Conservation (phyloP, 2,888 invertebrate species). For the Harpalus rubripes region DNA sequence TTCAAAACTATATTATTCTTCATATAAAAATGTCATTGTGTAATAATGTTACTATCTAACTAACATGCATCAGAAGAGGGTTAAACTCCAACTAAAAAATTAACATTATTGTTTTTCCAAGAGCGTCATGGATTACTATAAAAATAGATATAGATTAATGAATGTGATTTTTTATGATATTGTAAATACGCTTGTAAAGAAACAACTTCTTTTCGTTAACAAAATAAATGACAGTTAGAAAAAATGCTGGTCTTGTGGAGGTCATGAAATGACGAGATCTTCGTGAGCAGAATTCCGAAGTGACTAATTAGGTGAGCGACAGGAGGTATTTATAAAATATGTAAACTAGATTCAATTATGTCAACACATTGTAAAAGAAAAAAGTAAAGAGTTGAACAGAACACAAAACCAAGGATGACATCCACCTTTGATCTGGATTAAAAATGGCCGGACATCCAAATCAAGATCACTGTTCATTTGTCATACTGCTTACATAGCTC, state of each 20-base stretch:
- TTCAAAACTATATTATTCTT: no score
- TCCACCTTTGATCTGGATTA: slow-evolving; percentile 38
- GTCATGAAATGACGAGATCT: slow-evolving; percentile 56
- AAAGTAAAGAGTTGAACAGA: slow-evolving; percentile 13
- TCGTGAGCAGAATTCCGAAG: slow-evolving; percentile 62
- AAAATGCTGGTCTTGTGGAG: slow-evolving; percentile 45
- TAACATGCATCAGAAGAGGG: no score
- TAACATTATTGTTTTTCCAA: not conserved
- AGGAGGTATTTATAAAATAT: slow-evolving; percentile 66
- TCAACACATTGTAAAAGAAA: slow-evolving; percentile 59
- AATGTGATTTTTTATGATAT: not conserved
- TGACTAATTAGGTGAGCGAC: slow-evolving; percentile 64
- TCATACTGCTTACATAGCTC: slow-evolving; percentile 23
- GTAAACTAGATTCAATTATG: slow-evolving; percentile 67
- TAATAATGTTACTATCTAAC: no score
- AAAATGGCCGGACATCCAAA: slow-evolving; percentile 50
- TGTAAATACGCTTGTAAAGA: not conserved
- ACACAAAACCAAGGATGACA: slow-evolving; percentile 19
- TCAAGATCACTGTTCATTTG: slow-evolving; percentile 13
- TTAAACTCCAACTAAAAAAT: not conserved
- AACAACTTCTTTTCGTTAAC: not conserved
- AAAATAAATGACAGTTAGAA: slow-evolving; percentile 19
- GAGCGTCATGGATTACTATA: not conserved
- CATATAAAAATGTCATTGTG: no score
- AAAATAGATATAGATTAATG: not conserved